Conservation (phyloP, 2,888 invertebrate species). For the Rhabditoides inermis region DNA sequence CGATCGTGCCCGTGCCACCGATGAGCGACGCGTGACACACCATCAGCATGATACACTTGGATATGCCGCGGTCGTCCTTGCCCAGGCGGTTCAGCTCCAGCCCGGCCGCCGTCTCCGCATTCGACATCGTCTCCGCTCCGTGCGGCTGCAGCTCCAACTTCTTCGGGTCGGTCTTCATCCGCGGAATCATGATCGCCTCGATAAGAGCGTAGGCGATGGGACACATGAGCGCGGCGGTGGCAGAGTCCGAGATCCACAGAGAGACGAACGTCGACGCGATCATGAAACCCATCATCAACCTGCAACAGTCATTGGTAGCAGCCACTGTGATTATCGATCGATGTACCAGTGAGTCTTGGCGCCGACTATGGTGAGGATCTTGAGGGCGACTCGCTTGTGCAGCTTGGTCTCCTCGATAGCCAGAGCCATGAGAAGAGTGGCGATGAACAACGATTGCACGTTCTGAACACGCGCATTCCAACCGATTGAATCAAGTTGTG, state of each 20-base stretch:
- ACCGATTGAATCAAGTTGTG: background rate
- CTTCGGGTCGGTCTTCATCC: slow-evolving; percentile 23
- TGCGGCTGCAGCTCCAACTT: no score
- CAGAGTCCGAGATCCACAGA: slow-evolving; percentile 52
- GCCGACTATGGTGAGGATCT: slow-evolving; percentile 29
- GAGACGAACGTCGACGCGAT: slow-evolving; percentile 33
- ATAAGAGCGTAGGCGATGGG: slow-evolving; percentile 80
- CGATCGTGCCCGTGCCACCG: slow-evolving; percentile 40
- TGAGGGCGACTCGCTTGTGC: slow-evolving; percentile 33
- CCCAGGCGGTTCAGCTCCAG: slow-evolving; percentile 14
- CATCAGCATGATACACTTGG: slow-evolving; percentile 34
- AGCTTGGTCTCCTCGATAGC: slow-evolving; percentile 35
- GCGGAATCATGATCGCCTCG: slow-evolving; percentile 61
- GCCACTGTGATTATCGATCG: background rate
- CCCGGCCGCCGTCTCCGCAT: background rate
- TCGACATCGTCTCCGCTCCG: no score
- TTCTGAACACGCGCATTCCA: slow-evolving; percentile 14
- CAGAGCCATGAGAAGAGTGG: slow-evolving; percentile 30
- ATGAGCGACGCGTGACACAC: slow-evolving; percentile 37
- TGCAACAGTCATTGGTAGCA: slow-evolving; percentile 8
- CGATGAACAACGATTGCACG: slow-evolving; percentile 32
- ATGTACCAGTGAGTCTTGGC: slow-evolving; percentile 32
- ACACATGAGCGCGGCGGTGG: slow-evolving; percentile 75
- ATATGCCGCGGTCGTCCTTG: slow-evolving; percentile 17
- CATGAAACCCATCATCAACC: slow-evolving; percentile 39